Evolutionary conservation across 2,113 vertebrate species (phyloP), one percentile per base, ranked within the genome.

Genomic region (Anthoscopus minutus): DNA sequence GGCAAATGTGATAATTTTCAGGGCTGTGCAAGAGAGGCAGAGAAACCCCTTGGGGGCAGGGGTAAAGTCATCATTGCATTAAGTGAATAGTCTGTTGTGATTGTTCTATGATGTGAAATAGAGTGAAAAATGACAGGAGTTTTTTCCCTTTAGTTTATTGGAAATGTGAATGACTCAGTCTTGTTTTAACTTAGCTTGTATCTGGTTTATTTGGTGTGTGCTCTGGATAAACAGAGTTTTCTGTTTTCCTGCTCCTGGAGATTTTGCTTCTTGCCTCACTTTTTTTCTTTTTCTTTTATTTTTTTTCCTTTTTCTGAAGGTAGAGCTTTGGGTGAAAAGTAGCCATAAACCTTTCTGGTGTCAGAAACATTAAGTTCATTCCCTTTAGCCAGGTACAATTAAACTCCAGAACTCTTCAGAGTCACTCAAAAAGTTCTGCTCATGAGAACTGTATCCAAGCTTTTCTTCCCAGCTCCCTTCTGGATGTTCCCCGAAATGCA

Each of bases 81-180:
- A 74, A 51, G 35, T 54, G 88, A 95, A 83, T 94, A 95, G 92
- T 94, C 79, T 84, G 82, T 95, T 95, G 72, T 88, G 93, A 92
- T 96, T 93, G 93, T 92, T 93, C 90, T 96, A 81, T 97, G 90
- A 94, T 89, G 93, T 93, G 94, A 95, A 97, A 87, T 87, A 84
- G 79, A 88, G 86, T 91, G 81, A 94, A 92, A 95, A 95, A 67
- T 56, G 45, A 92, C 62, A 86, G 73, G 72, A 76, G 69, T 88
- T 91, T 91, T 86, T 44, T 30, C 1, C 73, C 60, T 94, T 91
- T 92, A 89, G 94, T 96, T 94, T 93, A 91, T 96, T 94, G 88
- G 78, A 85, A 94, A 87, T 78, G 37, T 38, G 70, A 93, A 58
- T 90, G 73, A 89, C 67, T 95, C 66, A 83, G 71, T 83, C 71